Evolutionary conservation across 2,113 vertebrate species (phyloP).

Genomic region (Oryzias curvinotus): DNA sequence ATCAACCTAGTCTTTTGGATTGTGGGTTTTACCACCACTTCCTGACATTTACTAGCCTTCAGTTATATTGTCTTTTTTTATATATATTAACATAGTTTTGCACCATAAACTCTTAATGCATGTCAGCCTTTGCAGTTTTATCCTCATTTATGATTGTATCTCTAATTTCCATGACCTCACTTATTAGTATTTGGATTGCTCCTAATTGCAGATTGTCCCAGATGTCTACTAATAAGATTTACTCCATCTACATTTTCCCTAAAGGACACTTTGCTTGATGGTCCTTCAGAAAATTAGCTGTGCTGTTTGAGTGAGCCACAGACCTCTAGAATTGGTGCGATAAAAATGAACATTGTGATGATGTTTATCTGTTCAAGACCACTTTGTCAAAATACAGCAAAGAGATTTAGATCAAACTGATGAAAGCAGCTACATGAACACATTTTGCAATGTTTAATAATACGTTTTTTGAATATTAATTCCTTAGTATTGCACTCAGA

Average conservation of each 20-base stretch:
- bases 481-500: too few relatives aligned
- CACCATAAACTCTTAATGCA: neutral
- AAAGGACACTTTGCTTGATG: slow-evolving; percentile 49
- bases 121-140: neutral
- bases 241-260: slow-evolving; percentile 58
- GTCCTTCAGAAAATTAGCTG: slow-evolving; percentile 49
- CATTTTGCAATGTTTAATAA: too few relatives aligned
- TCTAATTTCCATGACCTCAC: slow-evolving; percentile 19
- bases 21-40: too few relatives aligned
- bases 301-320: slow-evolving; percentile 29
- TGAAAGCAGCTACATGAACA: slow-evolving; percentile 13
- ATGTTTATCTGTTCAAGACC: slow-evolving; percentile 21
- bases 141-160: neutral
- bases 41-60: too few relatives aligned
- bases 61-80: too few relatives aligned
- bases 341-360: slow-evolving; percentile 8
- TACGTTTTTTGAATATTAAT: too few relatives aligned
- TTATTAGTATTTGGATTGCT: slow-evolving; percentile 47
- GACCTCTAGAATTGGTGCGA: slow-evolving; percentile 25
- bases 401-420: slow-evolving; percentile 29
- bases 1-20: too few relatives aligned
- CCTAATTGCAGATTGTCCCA: slow-evolving; percentile 49
- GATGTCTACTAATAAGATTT: slow-evolving; percentile 49
- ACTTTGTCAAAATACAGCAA: slow-evolving; percentile 25
- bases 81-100: neutral